Evolutionary conservation across 1,140 invertebrate species (phyloP).

Genomic region (Agraylea sexmaculata): DNA sequence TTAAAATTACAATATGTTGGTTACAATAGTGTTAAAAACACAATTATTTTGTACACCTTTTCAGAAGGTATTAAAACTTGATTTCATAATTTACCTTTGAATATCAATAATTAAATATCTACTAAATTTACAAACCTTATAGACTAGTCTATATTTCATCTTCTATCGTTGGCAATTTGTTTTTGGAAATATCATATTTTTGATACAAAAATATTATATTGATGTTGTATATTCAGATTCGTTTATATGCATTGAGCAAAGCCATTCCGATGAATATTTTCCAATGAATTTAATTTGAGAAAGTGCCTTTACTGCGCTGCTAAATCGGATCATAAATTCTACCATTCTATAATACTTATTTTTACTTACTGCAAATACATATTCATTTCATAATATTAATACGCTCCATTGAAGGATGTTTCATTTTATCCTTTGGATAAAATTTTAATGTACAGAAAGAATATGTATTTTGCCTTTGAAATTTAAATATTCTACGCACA

Average conservation of each 20-base stretch:
- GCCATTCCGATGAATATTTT: slow-evolving; percentile 13
- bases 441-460: no score
- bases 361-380: neutral
- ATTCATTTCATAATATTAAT: neutral
- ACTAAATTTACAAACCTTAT: neutral
- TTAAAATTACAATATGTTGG: no score
- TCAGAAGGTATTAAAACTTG: no score
- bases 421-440: no score
- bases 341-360: no score
- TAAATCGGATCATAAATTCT: no score
- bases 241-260: neutral
- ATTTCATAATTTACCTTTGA: slow-evolving; percentile 4
- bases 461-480: no score
- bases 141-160: neutral
- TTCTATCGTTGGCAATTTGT: neutral
- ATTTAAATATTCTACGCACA: no score
- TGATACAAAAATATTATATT: neutral
- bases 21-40: no score
- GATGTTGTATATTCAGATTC: neutral
- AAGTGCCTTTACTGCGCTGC: no score
- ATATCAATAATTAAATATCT: neutral
- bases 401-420: slow-evolving; percentile 2
- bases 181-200: neutral
- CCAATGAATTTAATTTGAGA: slow-evolving; percentile 19
- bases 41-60: no score